These are phyloP conservation scores for Stegana nigrithorax DNA, from an alignment of 2,888 invertebrate genomes.

Conservation along the genomic window DNA sequence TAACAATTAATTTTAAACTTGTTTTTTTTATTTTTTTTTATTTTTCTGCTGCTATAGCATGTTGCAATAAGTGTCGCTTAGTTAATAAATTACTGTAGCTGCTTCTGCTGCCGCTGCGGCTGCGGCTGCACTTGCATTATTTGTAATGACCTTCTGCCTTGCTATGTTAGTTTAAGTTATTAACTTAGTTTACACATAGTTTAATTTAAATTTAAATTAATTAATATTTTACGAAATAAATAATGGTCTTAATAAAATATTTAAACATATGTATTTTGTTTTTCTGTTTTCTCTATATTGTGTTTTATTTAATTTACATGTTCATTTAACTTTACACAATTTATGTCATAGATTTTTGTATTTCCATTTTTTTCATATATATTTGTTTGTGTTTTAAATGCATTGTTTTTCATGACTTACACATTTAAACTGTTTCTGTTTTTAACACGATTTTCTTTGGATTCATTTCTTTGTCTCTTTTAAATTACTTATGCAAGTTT, in stretches of 20 bases:
- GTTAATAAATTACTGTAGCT: conserved; percentile 30
- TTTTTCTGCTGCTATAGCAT: conserved; percentile 26
- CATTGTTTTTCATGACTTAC: conserved; percentile 61
- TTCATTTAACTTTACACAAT: not conserved
- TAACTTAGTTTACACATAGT: too few relatives aligned
- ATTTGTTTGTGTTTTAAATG: conserved; percentile 53
- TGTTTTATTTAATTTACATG: not conserved
- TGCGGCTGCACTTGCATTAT: conserved; percentile 21
- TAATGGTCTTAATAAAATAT: conserved; percentile 14
- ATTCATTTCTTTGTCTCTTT: conserved; percentile 13
- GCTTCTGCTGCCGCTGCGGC: conserved; percentile 21
- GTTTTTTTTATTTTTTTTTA: conserved; percentile 29
- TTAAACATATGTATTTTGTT: too few relatives aligned
- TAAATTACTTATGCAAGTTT: conserved; percentile 30
- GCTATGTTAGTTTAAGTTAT: conserved; percentile 36
- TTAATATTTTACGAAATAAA: conserved; percentile 12
- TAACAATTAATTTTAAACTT: conserved; percentile 12
- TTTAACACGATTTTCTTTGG: not conserved
- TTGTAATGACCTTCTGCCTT: conserved; percentile 24
- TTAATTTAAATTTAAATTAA: conserved; percentile 6
- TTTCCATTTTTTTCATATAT: conserved; percentile 39
- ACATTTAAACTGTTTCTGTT: conserved; percentile 27
- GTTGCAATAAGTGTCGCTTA: conserved; percentile 9
- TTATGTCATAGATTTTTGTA: conserved; percentile 33
- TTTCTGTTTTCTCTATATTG: not conserved